Percentiles rank a stretch among this genome's conserved stretches.
Evolutionary conservation across 2,888 invertebrate species (phyloP).

Genomic region (Sphaerophoria rueppellii): DNA sequence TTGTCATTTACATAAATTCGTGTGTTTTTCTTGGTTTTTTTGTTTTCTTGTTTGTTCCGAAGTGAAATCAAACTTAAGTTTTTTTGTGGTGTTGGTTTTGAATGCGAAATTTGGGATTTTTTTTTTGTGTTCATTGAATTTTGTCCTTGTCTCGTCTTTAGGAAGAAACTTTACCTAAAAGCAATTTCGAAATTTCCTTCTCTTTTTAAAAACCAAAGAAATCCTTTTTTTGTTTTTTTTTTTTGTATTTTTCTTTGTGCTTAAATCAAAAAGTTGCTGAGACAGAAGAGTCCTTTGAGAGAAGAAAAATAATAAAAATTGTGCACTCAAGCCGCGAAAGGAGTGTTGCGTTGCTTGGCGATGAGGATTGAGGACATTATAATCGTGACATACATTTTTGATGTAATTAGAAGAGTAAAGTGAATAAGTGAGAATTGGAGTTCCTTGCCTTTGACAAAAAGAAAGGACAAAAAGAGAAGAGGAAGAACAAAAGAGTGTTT

Average conservation of each 20-base stretch:
- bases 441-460: not conserved
- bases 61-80: constrained; percentile 26
- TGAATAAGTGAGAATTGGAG: constrained; percentile 4
- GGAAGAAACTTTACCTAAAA: constrained; percentile 47
- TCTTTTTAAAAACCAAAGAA: constrained; percentile 53
- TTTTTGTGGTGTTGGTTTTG: constrained; percentile 9
- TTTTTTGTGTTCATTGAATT: constrained; percentile 26
- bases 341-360: not conserved
- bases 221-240: constrained; percentile 27
- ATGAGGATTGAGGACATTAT: not conserved
- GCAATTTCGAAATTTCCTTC: constrained; percentile 35
- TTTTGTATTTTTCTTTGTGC: constrained; percentile 21
- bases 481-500: too few species aligned
- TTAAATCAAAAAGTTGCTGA: constrained; percentile 23
- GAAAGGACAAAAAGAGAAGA: not conserved
- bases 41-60: not conserved
- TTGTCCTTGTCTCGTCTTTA: constrained; percentile 2
- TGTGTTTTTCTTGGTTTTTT: constrained; percentile 6
- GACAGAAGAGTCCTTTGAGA: constrained; percentile 43
- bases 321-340: constrained; percentile 25
- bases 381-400: constrained; percentile 72
- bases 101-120: not conserved
- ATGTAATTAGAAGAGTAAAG: constrained; percentile 61
- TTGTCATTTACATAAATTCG: constrained; percentile 68
- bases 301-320: constrained; percentile 38